A percentile compares a stretch with the other conserved stretches of the same genome.
Conservation (phyloP, 2,113 vertebrate genomes). For the Gambusia affinis region DNA sequence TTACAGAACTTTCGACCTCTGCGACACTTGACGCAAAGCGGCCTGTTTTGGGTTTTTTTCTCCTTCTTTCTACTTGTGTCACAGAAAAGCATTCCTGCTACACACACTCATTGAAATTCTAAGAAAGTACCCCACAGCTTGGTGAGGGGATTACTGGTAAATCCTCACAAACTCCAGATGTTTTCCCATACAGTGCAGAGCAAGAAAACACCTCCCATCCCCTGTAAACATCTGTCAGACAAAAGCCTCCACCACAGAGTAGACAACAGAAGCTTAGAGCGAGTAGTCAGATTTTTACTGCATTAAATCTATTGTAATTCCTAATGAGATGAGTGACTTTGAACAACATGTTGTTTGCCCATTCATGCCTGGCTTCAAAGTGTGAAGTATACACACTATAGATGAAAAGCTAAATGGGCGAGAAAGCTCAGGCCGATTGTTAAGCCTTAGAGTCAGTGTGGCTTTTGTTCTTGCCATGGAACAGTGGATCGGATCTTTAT, state of each 20-base stretch:
- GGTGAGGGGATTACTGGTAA: constrained; percentile 73
- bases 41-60: background rate
- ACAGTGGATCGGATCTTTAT: background rate
- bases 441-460: background rate
- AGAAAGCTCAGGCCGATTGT: constrained; percentile 5
- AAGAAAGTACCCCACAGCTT: constrained; percentile 57
- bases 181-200: constrained; percentile 68
- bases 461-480: background rate
- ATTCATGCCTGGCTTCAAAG: constrained; percentile 34
- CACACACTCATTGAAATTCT: constrained; percentile 73
- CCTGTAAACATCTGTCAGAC: constrained; percentile 80
- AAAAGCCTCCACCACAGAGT: constrained; percentile 63
- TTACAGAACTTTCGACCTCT: constrained; percentile 66
- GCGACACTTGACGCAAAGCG: constrained; percentile 47
- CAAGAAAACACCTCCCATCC: constrained; percentile 63
- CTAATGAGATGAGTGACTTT: constrained; percentile 55
- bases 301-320: constrained; percentile 56
- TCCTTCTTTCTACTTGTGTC: background rate
- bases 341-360: constrained; percentile 6
- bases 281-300: constrained; percentile 64
- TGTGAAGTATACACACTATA: constrained; percentile 3
- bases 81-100: constrained; percentile 57
- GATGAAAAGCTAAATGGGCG: constrained; percentile 30
- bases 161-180: constrained; percentile 77
- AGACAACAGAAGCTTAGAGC: constrained; percentile 64